Base-by-base conservation (phyloP, 2,797 vertebrate species). In the Echiichthys vipera region DNA sequence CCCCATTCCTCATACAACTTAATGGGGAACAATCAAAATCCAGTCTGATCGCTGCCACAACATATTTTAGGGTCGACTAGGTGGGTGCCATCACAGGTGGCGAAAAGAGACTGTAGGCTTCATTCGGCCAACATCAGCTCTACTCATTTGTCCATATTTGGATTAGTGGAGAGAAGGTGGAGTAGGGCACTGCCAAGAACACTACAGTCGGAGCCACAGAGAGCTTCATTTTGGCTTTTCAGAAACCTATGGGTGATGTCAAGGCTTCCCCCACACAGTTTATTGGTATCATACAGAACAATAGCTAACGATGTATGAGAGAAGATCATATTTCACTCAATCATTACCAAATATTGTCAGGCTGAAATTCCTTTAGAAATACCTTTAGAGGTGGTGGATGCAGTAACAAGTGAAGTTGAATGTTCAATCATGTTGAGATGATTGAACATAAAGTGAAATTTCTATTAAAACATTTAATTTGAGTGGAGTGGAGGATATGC, bases 381-480 rank as follows among this genome's bases (percentile, higher is more conserved):
- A n/a, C 30, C 22, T 69, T 45, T 11, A 61, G 11, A 72, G 24
- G 27, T 8, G 17, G 22, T 40, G 55, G 70, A 79, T 43, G 29
- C 42, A 12, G 39, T 50, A 61, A 57, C 29, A 59, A 14, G 37
- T 20, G 34, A 67, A 71, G 45, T 17, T 70, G n/a, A 77, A 71
- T 66, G 46, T 43, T 76, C 45, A 14, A 49, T 78, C 68, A 73
- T 25, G 65, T 45, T 46, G 45, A 11, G 10, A 54, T 37, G 13
- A 56, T 18, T 18, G 65, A 29, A 45, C 30, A 66, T 67, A 36
- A 80, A 81, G 72, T 74, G 50, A 77, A n/a, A n/a, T n/a, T n/a
- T n/a, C n/a, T n/a, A n/a, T n/a, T n/a, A 81, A 61, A 65, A 64
- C 74, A 68, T 65, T 30, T 65, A 22, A 84, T 84, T 83, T 75